phyloP scores from a whole-genome alignment of 2,797 vertebrate genomes.

The Hephaestus fuliginosus region DNA sequence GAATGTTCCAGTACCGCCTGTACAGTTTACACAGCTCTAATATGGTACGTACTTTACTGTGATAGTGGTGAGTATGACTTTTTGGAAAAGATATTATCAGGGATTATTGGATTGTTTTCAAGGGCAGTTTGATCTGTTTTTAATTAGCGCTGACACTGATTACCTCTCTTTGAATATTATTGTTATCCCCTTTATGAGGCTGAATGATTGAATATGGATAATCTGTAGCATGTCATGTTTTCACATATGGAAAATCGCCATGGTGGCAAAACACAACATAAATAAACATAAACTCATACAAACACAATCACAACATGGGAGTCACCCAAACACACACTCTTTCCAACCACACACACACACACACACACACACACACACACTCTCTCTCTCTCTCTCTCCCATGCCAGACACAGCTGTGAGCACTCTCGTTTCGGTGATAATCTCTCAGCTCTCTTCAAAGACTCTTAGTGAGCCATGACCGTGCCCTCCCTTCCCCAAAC shows the following conservation, averaged over 20 bases:
- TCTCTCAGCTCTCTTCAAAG: slow-evolving; percentile 69
- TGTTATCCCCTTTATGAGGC: slow-evolving; percentile 26
- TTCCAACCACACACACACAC: slow-evolving; percentile 4
- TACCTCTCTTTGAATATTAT: slow-evolving; percentile 18
- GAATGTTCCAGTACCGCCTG: slow-evolving; percentile 3
- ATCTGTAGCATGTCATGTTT: slow-evolving; percentile 35
- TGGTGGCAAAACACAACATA: slow-evolving; percentile 8
- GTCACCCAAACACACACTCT: background rate
- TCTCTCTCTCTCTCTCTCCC: background rate
- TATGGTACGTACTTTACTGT: slow-evolving; percentile 23
- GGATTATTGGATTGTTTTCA: slow-evolving; percentile 46
- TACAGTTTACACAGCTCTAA: slow-evolving; percentile 34
- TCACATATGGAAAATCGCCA: slow-evolving; percentile 21
- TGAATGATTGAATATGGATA: slow-evolving; percentile 34
- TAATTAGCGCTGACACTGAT: slow-evolving; percentile 19
- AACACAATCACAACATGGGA: slow-evolving; percentile 16
- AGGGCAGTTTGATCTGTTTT: slow-evolving; percentile 27
- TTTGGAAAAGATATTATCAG: slow-evolving; percentile 20
- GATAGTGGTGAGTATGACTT: slow-evolving; percentile 7
- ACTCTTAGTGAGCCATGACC: slow-evolving; percentile 63
- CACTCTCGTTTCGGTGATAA: slow-evolving; percentile 69
- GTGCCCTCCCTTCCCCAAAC: slow-evolving; percentile 5
- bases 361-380: slow-evolving; percentile 24
- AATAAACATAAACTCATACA: slow-evolving; percentile 33
- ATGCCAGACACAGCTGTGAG: slow-evolving; percentile 84